These are phyloP conservation scores for Bombus fervidus DNA, from an alignment of 1,140 invertebrate genomes.

Conservation along the genomic window DNA sequence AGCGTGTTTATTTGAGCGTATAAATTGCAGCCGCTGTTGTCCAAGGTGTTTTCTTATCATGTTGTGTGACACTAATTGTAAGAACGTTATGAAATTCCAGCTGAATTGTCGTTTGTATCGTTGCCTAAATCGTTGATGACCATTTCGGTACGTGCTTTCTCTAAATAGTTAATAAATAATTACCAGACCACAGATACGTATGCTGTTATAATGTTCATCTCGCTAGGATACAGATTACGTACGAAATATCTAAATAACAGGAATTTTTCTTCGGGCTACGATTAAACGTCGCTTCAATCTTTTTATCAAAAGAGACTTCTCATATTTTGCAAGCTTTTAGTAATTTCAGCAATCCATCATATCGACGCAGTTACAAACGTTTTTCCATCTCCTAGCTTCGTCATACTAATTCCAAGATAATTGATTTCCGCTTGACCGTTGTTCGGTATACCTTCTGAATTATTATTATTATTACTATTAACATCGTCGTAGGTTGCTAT, in stretches of 20 bases:
- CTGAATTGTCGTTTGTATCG: not conserved
- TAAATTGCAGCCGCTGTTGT: not conserved
- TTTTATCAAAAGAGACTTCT: not conserved
- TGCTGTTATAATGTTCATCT: not conserved
- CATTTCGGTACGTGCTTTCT: not conserved
- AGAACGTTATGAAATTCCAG: not conserved
- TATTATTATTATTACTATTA: not conserved
- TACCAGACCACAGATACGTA: not conserved
- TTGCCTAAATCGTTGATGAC: not conserved
- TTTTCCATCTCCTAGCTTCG: not conserved
- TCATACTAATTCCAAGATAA: not conserved
- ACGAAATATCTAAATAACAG: not conserved
- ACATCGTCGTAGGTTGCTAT: not conserved
- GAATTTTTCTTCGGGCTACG: not conserved
- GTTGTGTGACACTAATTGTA: not conserved
- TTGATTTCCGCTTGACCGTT: not conserved
- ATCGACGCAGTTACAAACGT: not conserved
- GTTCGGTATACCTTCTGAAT: not conserved
- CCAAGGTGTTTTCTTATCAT: not conserved
- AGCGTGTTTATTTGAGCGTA: constrained; percentile 22
- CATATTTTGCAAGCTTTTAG: not conserved
- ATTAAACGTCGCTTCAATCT: not conserved
- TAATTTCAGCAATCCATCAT: not conserved
- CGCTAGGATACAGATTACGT: not conserved
- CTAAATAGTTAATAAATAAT: not conserved